Evolutionary conservation across 2,888 invertebrate genomes (phyloP).

Genomic region (Blomia tropicalis): DNA sequence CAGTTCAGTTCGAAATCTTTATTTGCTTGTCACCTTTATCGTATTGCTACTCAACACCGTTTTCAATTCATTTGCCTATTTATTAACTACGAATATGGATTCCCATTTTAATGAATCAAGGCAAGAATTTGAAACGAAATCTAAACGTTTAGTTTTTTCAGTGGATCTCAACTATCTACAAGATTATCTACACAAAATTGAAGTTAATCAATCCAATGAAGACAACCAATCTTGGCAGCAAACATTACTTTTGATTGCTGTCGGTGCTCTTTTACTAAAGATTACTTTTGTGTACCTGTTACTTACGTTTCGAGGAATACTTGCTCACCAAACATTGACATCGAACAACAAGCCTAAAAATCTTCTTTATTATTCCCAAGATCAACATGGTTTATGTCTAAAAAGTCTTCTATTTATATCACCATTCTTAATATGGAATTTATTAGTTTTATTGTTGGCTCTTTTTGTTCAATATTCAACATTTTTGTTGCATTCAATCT

Average conservation of each 20-base stretch:
- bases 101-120: not conserved
- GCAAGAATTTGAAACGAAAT: not conserved
- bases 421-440: constrained; percentile 5
- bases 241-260: not conserved
- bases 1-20: not conserved
- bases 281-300: not conserved
- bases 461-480: not conserved
- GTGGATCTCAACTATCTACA: constrained; percentile 5
- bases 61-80: not conserved
- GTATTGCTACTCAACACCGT: not conserved
- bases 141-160: not conserved
- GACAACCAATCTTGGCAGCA: not conserved
- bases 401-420: not conserved
- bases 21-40: constrained; percentile 1
- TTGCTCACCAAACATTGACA: not conserved
- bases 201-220: not conserved
- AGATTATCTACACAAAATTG: not conserved
- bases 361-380: not conserved
- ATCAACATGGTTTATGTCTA: not conserved
- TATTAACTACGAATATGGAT: not conserved
- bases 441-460: not conserved
- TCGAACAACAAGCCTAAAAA: not conserved
- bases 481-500: not conserved
- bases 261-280: not conserved
- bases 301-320: not conserved